phyloP scores from a whole-genome alignment of 1,140 invertebrate genomes.

The Drosophila pallidifrons region DNA sequence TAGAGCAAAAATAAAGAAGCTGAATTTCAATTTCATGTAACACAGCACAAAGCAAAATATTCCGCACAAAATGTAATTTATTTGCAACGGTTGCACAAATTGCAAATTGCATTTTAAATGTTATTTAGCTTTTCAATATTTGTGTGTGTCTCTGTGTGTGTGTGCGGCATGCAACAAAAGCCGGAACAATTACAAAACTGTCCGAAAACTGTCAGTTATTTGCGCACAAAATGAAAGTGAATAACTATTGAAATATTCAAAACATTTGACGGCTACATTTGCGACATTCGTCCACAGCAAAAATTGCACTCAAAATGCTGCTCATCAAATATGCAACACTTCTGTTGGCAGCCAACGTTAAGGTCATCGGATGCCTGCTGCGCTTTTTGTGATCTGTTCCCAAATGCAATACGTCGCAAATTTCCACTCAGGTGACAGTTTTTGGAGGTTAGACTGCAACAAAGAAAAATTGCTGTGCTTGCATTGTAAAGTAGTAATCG shows the following conservation, averaged over 20 bases:
- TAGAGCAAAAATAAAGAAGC: neutral
- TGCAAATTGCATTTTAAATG: slow-evolving; percentile 49
- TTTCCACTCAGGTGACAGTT: slow-evolving; percentile 35
- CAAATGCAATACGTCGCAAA: slow-evolving; percentile 14
- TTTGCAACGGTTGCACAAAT: neutral
- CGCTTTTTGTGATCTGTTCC: slow-evolving; percentile 10
- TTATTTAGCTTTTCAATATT: slow-evolving; percentile 24
- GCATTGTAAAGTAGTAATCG: slow-evolving; percentile 27
- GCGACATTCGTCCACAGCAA: slow-evolving; percentile 10
- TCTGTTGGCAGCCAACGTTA: slow-evolving; percentile 36
- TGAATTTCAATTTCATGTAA: too few relatives aligned
- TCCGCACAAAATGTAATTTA: neutral
- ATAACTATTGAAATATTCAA: slow-evolving; percentile 42
- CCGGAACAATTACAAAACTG: slow-evolving; percentile 7
- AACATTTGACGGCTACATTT: slow-evolving; percentile 11
- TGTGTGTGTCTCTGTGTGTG: neutral
- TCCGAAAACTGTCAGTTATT: slow-evolving; percentile 16
- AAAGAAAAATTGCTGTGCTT: slow-evolving; percentile 36
- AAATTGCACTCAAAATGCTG: slow-evolving; percentile 21
- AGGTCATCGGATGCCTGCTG: slow-evolving; percentile 26
- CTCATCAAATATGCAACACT: slow-evolving; percentile 48
- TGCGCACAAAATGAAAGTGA: slow-evolving; percentile 14
- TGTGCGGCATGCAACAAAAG: slow-evolving; percentile 1
- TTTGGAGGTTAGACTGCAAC: slow-evolving; percentile 46
- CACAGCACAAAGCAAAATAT: neutral